Evolutionary conservation across 2,797 vertebrate species (phyloP), one percentile per base, ranked within the genome.

Genomic region (Phrynocephalus forsythii): DNA sequence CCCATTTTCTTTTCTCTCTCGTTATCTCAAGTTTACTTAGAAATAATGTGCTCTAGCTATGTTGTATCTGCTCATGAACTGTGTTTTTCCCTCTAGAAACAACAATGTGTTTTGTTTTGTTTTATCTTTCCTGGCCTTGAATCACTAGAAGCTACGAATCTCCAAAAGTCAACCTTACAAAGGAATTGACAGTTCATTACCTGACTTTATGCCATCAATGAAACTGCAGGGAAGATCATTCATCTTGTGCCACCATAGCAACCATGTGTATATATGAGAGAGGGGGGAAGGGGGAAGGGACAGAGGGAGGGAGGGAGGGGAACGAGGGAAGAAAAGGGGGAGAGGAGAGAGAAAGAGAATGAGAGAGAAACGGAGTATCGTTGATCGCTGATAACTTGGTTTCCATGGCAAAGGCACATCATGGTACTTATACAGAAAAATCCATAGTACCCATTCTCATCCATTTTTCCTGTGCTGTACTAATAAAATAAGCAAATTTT

Each of bases 211-310:
- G 0, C 88, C 79, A 82, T 30, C 86, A 6, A 86, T 71, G 92
- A 81, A 87, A 84, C 89, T 91, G 90, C 86, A 87, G 81, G 85
- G 76, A 90, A 89, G 80, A 89, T 79, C 92, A 33, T 87, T 92
- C 87, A 88, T 78, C 90, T 93, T 82, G 85, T 73, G 11, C 94
- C 78, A 0, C 95, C 91, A 94, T 91, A 66, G 94, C 93, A 95
- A 94, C 95, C 68, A 1, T 79, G 78, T 50, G 30, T 72, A 82
- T 26, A 56, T 28, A 26, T 20, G 28, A 15, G 73, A 67, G 73
- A 30, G 66, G 30, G 75, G 33, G 76, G 71, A 24, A 68, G 67
- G 56, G 66, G 60, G 50, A 18, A 33, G 3, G 75, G 9, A 24
- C 24, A 76, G 13, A 24, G 48, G 33, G 38, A 13, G 6, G 22